Evolutionary conservation across 1,140 invertebrate species (phyloP).

Genomic region (Cotesia glomerata): DNA sequence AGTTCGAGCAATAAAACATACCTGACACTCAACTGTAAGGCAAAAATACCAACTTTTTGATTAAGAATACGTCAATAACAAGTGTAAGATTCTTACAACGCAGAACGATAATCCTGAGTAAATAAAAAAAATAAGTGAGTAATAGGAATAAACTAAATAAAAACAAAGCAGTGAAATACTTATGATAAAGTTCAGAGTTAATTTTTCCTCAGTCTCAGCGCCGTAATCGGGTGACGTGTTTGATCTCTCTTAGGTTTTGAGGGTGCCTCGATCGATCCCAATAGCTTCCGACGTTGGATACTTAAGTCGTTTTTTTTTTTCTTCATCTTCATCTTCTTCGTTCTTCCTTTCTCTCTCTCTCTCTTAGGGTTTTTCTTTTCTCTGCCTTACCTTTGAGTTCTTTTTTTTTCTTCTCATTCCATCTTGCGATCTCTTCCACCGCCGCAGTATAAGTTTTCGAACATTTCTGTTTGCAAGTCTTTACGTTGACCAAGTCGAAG

Average conservation of each 20-base stretch:
- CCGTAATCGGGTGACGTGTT: constrained; percentile 31
- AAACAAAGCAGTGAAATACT: constrained; percentile 19
- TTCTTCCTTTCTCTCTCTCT: background rate
- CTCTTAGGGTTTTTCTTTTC: background rate
- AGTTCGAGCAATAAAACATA: too few relatives aligned
- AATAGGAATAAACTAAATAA: background rate
- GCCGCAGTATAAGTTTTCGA: constrained; percentile 20
- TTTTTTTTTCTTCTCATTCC: too few relatives aligned
- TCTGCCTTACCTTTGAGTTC: background rate
- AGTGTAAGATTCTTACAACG: background rate
- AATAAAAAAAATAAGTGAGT: background rate
- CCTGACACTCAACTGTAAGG: background rate
- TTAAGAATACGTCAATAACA: constrained; percentile 25
- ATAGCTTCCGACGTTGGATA: constrained; percentile 17
- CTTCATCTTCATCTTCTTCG: background rate
- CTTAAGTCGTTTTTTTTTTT: background rate
- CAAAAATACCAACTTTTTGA: constrained; percentile 12
- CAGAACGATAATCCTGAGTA: constrained; percentile 2
- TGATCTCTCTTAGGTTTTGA: constrained; percentile 24
- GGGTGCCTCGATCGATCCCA: constrained; percentile 20
- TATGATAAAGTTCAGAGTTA: constrained; percentile 19
- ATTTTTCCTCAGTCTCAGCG: constrained; percentile 16
- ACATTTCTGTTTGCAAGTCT: constrained; percentile 18
- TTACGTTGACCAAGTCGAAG: constrained; percentile 26
- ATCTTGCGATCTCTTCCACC: background rate